phyloP scores from a whole-genome alignment of 2,888 invertebrate genomes.

The Ditula angustiorana region DNA sequence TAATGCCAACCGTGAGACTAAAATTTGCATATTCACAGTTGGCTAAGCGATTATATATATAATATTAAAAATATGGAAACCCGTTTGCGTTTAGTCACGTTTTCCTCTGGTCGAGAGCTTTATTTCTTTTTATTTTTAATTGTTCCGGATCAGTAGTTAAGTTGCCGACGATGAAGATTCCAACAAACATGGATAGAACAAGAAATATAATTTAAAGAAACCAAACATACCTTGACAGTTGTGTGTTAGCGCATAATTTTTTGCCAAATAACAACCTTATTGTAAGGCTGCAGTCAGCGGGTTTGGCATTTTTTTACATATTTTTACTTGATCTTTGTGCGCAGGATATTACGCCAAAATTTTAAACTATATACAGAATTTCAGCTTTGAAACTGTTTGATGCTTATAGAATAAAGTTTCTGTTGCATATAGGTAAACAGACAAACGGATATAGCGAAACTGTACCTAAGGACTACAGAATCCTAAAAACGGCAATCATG shows the following conservation, averaged over 20 bases:
- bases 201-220: conserved; percentile 20
- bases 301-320: too few species aligned
- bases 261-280: background rate
- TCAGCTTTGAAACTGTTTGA: too few species aligned
- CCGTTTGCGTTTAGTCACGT: conserved; percentile 24
- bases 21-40: conserved; percentile 35
- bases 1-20: conserved; percentile 25
- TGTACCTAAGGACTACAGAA: too few species aligned
- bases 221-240: conserved; percentile 11
- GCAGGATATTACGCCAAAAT: too few species aligned
- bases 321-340: too few species aligned
- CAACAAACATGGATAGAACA: conserved; percentile 19
- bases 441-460: too few species aligned
- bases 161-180: conserved; percentile 25
- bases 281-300: background rate
- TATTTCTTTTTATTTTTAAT: conserved; percentile 27
- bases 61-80: conserved; percentile 29
- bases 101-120: conserved; percentile 12
- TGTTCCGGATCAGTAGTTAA: conserved; percentile 26
- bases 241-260: conserved; percentile 5
- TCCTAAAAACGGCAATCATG: too few species aligned
- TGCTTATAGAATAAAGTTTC: too few species aligned
- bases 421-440: too few species aligned
- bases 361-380: too few species aligned
- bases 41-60: conserved; percentile 24